Base-by-base conservation (phyloP, 2,113 vertebrate genomes). In the Microtus pennsylvanicus region DNA sequence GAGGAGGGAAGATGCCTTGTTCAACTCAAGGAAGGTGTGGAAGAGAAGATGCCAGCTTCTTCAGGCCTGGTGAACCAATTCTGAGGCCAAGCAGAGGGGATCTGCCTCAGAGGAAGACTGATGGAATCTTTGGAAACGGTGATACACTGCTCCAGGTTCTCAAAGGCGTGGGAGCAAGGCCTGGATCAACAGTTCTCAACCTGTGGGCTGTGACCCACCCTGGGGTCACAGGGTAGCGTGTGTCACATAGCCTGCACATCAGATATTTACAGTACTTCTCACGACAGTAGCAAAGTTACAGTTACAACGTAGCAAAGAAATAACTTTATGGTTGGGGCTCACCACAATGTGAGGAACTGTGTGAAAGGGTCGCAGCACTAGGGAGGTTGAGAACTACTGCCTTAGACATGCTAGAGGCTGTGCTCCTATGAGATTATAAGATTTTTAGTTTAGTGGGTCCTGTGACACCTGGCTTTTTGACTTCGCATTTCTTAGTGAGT, bases 1-100 rank as follows among this genome's bases (percentile, higher is more conserved):
- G 26, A 93, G 26, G 70, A 58, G 26, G n/a, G 47, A 94, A 95
- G 52, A 42, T 87, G 19, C 80, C 94, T 94, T 87, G 24, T 89
- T 94, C 38, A 67, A 11, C 55, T 69, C 75, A 61, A 14, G n/a
- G 3, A 47, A 75, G 21, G 13, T 19, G 4, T 50, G 35, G 91
- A 83, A 35, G 77, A 83, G 78, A 65, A 81, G 58, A 38, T 45
- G 30, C 30, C 67, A 8, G 30, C 21, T 35, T 65, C 55, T 35
- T 74, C 21, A 50, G 38, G 21, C 52, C 35, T 28, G 4, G 65
- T 12, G 8, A 50, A 38, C 7, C 13, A 5, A 24, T 87, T 35
- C 30, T 87, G 4, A 87, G 82, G 26, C 58, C 26, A 55, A 3
- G 72, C 55, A 42, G 38, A 77, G 82, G 63, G n/a, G 45, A 28